Percentiles rank a stretch among this genome's conserved stretches.
phyloP scores from a whole-genome alignment of 2,888 invertebrate genomes.

The Chirona hameri region DNA sequence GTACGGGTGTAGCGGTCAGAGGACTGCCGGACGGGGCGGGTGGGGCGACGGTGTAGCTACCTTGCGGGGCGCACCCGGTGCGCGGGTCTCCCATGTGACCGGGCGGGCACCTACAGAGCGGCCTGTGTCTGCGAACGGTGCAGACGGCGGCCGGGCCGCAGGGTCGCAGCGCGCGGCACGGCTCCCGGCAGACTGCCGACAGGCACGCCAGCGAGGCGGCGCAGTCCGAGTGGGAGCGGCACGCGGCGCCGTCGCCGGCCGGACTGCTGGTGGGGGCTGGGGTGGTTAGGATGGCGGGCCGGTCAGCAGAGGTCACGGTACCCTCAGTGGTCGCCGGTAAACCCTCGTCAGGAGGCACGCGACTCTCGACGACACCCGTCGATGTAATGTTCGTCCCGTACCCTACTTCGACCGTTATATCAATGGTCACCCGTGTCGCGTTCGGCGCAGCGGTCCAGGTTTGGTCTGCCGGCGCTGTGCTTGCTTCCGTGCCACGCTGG shows the following conservation, averaged over 20 bases:
- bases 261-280: too few species aligned
- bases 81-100: constrained; percentile 77
- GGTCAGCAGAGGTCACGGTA: not conserved
- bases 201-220: constrained; percentile 30
- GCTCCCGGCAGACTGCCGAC: constrained; percentile 33
- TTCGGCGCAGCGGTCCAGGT: too few species aligned
- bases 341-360: not conserved
- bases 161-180: constrained; percentile 44
- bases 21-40: not conserved
- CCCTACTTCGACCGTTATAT: too few species aligned
- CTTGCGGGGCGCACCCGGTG: constrained; percentile 56
- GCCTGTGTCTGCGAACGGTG: constrained; percentile 55
- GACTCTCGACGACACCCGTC: not conserved
- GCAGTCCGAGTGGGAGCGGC: constrained; percentile 31
- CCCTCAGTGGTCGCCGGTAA: not conserved
- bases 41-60: constrained; percentile 39
- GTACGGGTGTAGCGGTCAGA: not conserved
- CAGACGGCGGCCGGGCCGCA: constrained; percentile 65
- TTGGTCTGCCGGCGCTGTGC: too few species aligned
- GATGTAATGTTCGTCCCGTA: too few species aligned
- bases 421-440: too few species aligned
- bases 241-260: not conserved
- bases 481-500: too few species aligned
- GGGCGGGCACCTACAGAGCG: constrained; percentile 56
- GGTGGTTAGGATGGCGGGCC: not conserved